Base-by-base conservation (phyloP, 2,888 invertebrate genomes). In the Pachymerium ferrugineum region DNA sequence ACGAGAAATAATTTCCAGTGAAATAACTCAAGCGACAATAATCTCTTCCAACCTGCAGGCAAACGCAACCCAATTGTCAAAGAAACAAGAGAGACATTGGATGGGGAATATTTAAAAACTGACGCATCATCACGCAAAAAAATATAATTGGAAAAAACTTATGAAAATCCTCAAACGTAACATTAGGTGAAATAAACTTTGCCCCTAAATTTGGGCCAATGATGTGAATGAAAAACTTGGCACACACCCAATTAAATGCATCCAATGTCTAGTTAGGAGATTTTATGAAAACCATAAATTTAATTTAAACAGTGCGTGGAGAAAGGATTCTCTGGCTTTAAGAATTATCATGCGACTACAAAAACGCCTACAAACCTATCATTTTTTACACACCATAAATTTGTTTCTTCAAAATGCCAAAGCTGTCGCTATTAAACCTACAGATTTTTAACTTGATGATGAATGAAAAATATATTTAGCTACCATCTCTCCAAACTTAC, bases 251-350 rank as follows among this genome's bases (percentile, higher is more conserved):
- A 28, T 22, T 1, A 62, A 62, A 62, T n/a, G 62, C 62, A 28
- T 28, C 62, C 62, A 62, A 28, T 25, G 62, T 62, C 62, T 62
- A 62, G 62, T 62, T 62, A 62, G 62, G 1, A 12, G 25, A 62
- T 62, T 62, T 62, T 62, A 62, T 62, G 62, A 62, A 62, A 62
- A 62, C 28, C 62, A 62, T 62, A 62, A 62, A 62, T 62, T 62
- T 62, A 62, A 62, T 62, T 62, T 62, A 62, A 62, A 62, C 28
- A 62, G 62, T 28, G n/a, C 14, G 28, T 14, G 8, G 1, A 22
- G 28, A 28, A 62, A 12, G 25, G 14, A 38, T 38, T 38, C 16
- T 12, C 16, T 8, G 12, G 33, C 33, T 33, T 8, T 8, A 33
- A 33, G 33, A 33, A 33, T n/a, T n/a, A n/a, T n/a, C n/a, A n/a